Evolutionary conservation across 2,797 vertebrate genomes (phyloP).

Genomic region (Chrosomus eos): DNA sequence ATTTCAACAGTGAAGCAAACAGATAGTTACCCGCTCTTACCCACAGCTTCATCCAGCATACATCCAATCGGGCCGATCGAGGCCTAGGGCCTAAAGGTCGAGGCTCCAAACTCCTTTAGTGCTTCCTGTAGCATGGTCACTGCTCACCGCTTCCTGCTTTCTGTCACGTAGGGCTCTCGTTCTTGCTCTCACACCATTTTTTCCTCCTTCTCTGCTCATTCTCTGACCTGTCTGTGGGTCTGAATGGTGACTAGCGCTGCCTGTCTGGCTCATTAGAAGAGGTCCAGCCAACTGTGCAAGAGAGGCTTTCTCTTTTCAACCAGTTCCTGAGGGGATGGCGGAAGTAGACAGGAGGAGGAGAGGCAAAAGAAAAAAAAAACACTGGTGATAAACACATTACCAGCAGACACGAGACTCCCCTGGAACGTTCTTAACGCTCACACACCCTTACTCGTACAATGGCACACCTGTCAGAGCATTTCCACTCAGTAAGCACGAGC

Average conservation of each 20-base stretch:
- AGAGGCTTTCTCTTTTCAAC: conserved; percentile 68
- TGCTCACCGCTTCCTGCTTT: conserved; percentile 43
- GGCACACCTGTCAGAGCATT: conserved; percentile 84
- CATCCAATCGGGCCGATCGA: background rate
- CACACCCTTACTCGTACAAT: conserved; percentile 76
- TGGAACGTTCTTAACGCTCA: conserved; percentile 52
- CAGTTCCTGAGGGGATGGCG: conserved; percentile 52
- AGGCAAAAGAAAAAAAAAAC: conserved; percentile 48
- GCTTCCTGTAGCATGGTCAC: conserved; percentile 37
- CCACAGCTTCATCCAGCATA: conserved; percentile 19
- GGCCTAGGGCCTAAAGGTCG: conserved; percentile 24
- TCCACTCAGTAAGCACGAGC: conserved; percentile 83
- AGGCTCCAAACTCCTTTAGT: conserved; percentile 1
- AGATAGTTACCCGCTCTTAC: conserved; percentile 39
- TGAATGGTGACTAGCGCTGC: conserved; percentile 67
- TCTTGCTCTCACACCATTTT: conserved; percentile 27
- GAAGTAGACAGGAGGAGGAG: conserved; percentile 52
- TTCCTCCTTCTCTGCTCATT: conserved; percentile 47
- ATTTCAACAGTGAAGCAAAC: conserved; percentile 4
- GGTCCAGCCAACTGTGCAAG: conserved; percentile 75
- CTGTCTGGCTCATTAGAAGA: conserved; percentile 68
- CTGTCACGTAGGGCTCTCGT: conserved; percentile 33
- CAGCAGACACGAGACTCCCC: conserved; percentile 57
- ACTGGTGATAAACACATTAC: conserved; percentile 53
- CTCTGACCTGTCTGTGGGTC: conserved; percentile 57